Evolutionary conservation across 2,113 vertebrate genomes (phyloP).

Genomic region (Phrynosoma blainvillii): DNA sequence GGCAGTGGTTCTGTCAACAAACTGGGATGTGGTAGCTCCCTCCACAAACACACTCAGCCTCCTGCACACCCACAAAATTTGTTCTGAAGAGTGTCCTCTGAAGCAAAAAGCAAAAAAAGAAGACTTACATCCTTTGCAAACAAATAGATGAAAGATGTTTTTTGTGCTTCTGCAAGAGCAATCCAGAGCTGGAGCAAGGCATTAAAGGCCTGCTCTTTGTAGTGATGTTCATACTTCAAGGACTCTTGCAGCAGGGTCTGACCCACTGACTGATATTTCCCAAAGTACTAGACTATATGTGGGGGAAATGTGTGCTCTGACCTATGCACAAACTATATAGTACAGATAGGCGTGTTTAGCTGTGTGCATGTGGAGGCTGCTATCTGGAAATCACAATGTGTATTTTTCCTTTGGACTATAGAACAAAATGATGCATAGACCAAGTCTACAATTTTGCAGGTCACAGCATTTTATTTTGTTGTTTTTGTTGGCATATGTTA

Average conservation of each 20-base stretch:
- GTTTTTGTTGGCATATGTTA: neutral
- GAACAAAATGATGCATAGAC: neutral
- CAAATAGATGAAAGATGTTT: neutral
- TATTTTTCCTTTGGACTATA: neutral
- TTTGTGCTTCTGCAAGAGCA: neutral
- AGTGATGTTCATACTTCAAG: neutral
- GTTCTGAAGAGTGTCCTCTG: too few species aligned
- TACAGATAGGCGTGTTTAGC: neutral
- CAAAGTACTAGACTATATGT: neutral
- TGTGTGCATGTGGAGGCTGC: neutral
- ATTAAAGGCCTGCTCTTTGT: neutral
- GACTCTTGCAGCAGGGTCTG: neutral
- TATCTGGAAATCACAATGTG: neutral
- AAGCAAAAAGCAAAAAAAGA: too few species aligned
- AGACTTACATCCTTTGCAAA: neutral
- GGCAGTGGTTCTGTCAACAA: too few species aligned
- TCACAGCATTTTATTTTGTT: neutral
- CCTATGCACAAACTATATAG: neutral
- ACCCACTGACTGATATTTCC: neutral
- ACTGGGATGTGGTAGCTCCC: neutral
- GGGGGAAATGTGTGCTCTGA: neutral
- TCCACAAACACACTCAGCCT: too few species aligned
- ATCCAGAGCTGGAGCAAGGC: neutral
- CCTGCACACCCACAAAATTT: too few species aligned
- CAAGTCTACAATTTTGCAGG: too few species aligned